These are phyloP conservation scores for Drosophila pseudoananassae DNA, from an alignment of 1,140 invertebrate species.

Conservation along the genomic window DNA sequence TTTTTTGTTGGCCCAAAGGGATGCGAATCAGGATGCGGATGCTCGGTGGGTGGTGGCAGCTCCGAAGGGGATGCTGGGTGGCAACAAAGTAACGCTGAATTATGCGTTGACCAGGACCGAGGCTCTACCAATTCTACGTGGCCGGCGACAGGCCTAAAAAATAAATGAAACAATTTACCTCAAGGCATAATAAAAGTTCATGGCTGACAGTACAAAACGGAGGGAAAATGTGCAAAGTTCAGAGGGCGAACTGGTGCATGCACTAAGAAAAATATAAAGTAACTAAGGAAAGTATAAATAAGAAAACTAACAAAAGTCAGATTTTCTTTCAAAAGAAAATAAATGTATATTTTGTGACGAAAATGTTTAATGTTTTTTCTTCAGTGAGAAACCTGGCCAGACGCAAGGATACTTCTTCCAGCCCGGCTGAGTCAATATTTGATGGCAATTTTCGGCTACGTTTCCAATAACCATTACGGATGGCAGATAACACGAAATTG, in stretches of 20 bases:
- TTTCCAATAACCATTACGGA: slow-evolving; percentile 78
- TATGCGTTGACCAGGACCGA: slow-evolving; percentile 66
- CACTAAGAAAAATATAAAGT: slow-evolving; percentile 14
- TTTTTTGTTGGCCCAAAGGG: slow-evolving; percentile 63
- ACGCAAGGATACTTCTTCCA: slow-evolving; percentile 1
- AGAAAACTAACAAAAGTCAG: background rate
- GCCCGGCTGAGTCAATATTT: slow-evolving; percentile 63
- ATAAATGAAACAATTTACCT: slow-evolving; percentile 82
- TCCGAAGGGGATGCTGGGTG: slow-evolving; percentile 24
- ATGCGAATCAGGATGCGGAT: slow-evolving; percentile 26
- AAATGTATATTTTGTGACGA: background rate
- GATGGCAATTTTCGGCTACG: slow-evolving; percentile 55
- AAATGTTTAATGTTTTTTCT: background rate
- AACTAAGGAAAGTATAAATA: background rate
- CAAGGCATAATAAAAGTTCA: slow-evolving; percentile 80
- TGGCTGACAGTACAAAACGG: slow-evolving; percentile 62
- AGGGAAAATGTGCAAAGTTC: slow-evolving; percentile 3
- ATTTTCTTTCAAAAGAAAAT: background rate
- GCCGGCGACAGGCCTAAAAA: slow-evolving; percentile 70
- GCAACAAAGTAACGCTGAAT: slow-evolving; percentile 64
- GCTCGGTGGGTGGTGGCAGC: slow-evolving; percentile 41
- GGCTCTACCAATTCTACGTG: slow-evolving; percentile 12
- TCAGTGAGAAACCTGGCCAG: background rate
- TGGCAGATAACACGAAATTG: slow-evolving; percentile 44
- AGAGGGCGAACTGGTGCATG: slow-evolving; percentile 1